Evolutionary conservation across 2,113 vertebrate genomes (phyloP).

Genomic region (Echinops telfairi): DNA sequence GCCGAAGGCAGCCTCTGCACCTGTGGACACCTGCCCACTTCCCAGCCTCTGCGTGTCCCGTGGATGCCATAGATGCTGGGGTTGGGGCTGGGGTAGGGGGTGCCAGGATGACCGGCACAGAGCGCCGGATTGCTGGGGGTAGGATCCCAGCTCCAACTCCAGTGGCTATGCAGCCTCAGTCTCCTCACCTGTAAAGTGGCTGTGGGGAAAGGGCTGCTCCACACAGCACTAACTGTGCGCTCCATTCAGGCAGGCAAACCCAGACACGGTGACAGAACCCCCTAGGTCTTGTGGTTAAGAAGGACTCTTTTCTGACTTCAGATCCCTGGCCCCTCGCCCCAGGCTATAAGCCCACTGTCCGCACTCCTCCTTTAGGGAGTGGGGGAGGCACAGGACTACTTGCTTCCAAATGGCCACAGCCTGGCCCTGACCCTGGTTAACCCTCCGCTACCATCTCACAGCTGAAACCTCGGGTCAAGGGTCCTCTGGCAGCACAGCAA

Average conservation of each 20-base stretch:
- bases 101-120: not conserved
- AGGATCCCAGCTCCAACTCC: not conserved
- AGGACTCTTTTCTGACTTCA: not conserved
- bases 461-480: not conserved
- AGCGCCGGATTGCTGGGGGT: not conserved
- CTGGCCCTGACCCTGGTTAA: not conserved
- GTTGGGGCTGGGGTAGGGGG: not conserved
- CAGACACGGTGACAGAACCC: not conserved
- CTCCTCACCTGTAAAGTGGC: not conserved
- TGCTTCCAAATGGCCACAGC: no score
- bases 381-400: no score
- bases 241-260: not conserved
- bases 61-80: fast-evolving
- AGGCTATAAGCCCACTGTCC: not conserved
- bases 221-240: fast-evolving
- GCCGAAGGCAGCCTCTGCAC: not conserved
- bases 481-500: no score
- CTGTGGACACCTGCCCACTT: not conserved
- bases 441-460: not conserved
- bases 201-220: not conserved
- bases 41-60: no score
- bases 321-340: not conserved
- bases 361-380: not conserved
- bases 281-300: not conserved
- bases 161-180: no score